Conservation (phyloP, 1,140 invertebrate genomes). For the Armadillidium nasatum region DNA sequence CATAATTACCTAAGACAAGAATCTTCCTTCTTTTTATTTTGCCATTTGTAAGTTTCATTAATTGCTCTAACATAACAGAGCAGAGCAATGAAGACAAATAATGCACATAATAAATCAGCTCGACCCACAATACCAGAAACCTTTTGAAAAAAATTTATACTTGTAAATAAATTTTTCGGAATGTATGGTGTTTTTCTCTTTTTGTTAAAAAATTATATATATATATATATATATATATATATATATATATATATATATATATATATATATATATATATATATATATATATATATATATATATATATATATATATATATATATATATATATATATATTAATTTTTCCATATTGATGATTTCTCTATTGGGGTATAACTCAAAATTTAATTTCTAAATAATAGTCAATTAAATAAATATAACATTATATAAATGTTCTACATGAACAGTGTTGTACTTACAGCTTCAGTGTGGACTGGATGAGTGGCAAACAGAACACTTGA, state of each 20-base stretch:
- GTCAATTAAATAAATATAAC: too few relatives aligned
- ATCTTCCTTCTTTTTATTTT: not conserved
- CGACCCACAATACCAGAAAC: slow-evolving; percentile 93
- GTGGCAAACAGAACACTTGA: slow-evolving; percentile 76
- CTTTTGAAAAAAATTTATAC: slow-evolving; percentile 54
- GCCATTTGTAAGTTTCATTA: slow-evolving; percentile 25
- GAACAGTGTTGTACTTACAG: slow-evolving; percentile 31
- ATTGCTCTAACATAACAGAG: slow-evolving; percentile 71
- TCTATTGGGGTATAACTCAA: too few relatives aligned
- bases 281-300: too few relatives aligned
- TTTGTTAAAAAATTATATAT: not conserved
- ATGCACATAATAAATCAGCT: slow-evolving; percentile 68
- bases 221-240: slow-evolving; percentile 17
- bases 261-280: too few relatives aligned
- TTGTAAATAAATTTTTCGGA: not conserved
- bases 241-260: too few relatives aligned
- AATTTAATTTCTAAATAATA: too few relatives aligned
- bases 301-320: not conserved
- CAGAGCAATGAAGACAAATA: slow-evolving; percentile 83
- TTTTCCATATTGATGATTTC: too few relatives aligned
- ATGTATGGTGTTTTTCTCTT: not conserved
- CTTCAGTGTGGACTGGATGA: slow-evolving; percentile 92
- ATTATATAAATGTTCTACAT: too few relatives aligned
- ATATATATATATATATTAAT: too few relatives aligned
- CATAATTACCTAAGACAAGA: not conserved